Evolutionary conservation across 2,888 invertebrate genomes (phyloP).

Genomic region (Acleris sparsana): DNA sequence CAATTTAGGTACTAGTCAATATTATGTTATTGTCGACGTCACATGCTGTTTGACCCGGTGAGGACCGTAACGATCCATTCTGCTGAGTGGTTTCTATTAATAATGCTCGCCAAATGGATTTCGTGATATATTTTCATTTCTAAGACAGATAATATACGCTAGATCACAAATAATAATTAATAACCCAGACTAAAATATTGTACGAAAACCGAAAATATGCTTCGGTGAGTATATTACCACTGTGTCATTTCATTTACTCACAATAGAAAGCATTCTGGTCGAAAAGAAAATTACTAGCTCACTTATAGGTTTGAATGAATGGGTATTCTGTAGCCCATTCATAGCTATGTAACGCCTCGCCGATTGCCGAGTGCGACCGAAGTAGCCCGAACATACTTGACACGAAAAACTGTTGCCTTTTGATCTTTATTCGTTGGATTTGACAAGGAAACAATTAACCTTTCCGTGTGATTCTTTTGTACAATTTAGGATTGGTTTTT

Average conservation of each 20-base stretch:
- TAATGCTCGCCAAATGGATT: conserved; percentile 23
- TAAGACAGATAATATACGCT: conserved; percentile 1
- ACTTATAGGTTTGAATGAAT: neutral
- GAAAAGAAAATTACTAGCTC: neutral
- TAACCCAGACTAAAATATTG: neutral
- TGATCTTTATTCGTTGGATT: conserved; percentile 37
- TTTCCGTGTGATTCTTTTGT: conserved; percentile 4
- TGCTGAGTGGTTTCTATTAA: conserved; percentile 34
- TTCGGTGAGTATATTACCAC: neutral
- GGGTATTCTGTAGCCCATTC: neutral
- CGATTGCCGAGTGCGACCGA: conserved; percentile 41
- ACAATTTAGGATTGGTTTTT: neutral
- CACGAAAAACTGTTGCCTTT: conserved; percentile 39
- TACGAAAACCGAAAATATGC: neutral
- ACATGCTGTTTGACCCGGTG: conserved; percentile 25
- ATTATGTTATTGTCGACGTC: conserved; percentile 15
- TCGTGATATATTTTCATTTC: conserved; percentile 12
- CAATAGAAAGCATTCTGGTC: neutral
- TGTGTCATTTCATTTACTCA: conserved; percentile 1
- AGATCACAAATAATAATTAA: neutral
- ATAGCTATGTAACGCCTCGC: conserved; percentile 5
- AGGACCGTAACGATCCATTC: conserved; percentile 23
- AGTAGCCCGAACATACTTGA: conserved; percentile 42
- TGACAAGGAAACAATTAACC: conserved; percentile 18
- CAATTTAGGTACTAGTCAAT: conserved; percentile 18